Evolutionary conservation across 1,140 invertebrate species (phyloP), one percentile per base, ranked within the genome.

Genomic region (Solenopsis invicta): DNA sequence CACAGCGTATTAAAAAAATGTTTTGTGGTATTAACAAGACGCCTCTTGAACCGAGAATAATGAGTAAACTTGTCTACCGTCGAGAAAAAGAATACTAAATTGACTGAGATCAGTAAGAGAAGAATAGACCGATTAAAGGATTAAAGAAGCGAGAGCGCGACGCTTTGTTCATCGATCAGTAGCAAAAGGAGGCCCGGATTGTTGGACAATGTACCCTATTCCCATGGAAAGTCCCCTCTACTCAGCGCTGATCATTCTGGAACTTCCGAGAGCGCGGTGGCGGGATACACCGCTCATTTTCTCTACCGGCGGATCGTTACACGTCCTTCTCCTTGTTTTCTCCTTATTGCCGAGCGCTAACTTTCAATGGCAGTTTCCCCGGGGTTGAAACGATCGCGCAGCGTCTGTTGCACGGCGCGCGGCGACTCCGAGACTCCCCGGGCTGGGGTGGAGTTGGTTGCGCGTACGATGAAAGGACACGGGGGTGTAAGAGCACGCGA

Each of bases 341-440:
- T 62, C 82, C 74, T 85, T 85, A 85, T 85, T 85, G 82, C 74
- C 50, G 21, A 37, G 74, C 72, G 72, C 82, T 77, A 85, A 85
- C 82, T 85, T 85, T 85, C 82, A 85, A 85, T 85, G 82, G 61
- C 48, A 85, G 48, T 85, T 85, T 85, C 74, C 59, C 29, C 21
- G 34, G 71, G 64, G 82, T 77, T 85, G 82, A 66, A 85, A 85
- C 82, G 82, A 85, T 85, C 82, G 74, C 48, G 72, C 72, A 62
- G 61, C 72, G 82, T 85, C 72, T 85, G 82, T 66, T 85, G 59
- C 29, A 2, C 29, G 29, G 29, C 29, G 29, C 29, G 29, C 29
- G 2, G 29, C 29, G 29, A 29, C 29, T 29, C 29, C 29, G 76
- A 29, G 37, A 41, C 4, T 41, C 18, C 37, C 24, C 24, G 71